These are phyloP conservation scores for Stichopus horrens DNA, from an alignment of 53 echinoderm and acorn worm genomes.

Conservation along the genomic window DNA sequence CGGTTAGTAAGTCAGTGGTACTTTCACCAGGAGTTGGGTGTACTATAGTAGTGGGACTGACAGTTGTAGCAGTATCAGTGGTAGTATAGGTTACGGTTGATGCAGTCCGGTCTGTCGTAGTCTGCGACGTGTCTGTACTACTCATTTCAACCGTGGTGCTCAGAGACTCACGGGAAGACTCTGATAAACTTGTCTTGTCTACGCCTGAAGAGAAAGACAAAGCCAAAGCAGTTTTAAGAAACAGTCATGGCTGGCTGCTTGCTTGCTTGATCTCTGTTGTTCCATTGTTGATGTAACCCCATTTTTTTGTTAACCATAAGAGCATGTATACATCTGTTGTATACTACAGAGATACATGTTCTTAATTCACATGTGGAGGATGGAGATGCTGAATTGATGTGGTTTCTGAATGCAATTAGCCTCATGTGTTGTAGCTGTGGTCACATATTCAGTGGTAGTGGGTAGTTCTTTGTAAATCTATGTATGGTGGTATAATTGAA, in stretches of 20 bases:
- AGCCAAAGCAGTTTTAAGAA: too few relatives aligned
- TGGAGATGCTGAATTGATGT: neutral
- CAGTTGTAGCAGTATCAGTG: neutral
- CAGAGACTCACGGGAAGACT: slow-evolving; percentile 7
- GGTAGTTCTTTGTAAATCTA: too few relatives aligned
- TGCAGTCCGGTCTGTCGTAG: neutral
- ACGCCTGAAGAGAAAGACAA: neutral
- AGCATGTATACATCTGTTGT: neutral
- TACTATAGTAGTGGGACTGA: neutral
- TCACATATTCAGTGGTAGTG: too few relatives aligned
- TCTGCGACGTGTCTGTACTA: neutral
- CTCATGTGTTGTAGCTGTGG: too few relatives aligned
- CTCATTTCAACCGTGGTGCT: slow-evolving; percentile 2
- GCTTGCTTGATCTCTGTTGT: neutral
- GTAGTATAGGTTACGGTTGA: neutral
- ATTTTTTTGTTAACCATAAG: too few relatives aligned
- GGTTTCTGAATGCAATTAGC: too few relatives aligned
- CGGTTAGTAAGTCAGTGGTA: slow-evolving; percentile 4
- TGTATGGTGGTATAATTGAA: too few relatives aligned
- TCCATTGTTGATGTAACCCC: neutral
- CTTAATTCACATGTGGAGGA: neutral
- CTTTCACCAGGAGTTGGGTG: neutral
- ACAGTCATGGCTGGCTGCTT: neutral
- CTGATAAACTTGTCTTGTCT: neutral
- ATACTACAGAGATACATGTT: neutral